A percentile compares a stretch with the other conserved stretches of the same genome.
Conservation (phyloP, 2,888 invertebrate genomes). For the Pasiphila rectangulata region DNA sequence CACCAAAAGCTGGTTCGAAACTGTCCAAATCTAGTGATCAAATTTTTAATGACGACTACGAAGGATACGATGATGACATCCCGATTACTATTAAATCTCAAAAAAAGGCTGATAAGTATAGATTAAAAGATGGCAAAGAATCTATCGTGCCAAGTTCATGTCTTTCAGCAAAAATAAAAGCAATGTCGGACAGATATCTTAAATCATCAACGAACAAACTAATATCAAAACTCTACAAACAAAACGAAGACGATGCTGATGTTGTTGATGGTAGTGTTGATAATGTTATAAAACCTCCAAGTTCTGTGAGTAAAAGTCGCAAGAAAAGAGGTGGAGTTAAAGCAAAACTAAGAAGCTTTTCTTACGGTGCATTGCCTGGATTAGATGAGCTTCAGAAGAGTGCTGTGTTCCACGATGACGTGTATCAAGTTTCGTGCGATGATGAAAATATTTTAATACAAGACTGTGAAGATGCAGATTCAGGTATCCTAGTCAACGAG, state of each 20-base stretch:
- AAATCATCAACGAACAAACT: slow-evolving; percentile 85
- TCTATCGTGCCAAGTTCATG: slow-evolving; percentile 81
- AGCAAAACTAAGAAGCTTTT: slow-evolving; percentile 85
- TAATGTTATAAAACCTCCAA: slow-evolving; percentile 55
- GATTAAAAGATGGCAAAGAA: slow-evolving; percentile 69
- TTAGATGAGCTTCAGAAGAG: slow-evolving; percentile 84
- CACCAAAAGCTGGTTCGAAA: slow-evolving; percentile 68
- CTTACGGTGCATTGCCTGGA: slow-evolving; percentile 87
- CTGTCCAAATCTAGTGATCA: slow-evolving; percentile 79
- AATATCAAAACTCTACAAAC: slow-evolving; percentile 84
- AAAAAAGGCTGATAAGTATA: slow-evolving; percentile 76
- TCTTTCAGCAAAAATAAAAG: slow-evolving; percentile 84
- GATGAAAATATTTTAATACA: slow-evolving; percentile 80
- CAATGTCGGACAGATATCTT: slow-evolving; percentile 87
- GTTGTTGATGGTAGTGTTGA: slow-evolving; percentile 49
- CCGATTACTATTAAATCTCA: slow-evolving; percentile 58
- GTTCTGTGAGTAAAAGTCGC: slow-evolving; percentile 56
- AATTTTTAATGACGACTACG: slow-evolving; percentile 77
- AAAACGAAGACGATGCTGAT: slow-evolving; percentile 60
- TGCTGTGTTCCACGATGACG: slow-evolving; percentile 83
- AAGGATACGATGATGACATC: slow-evolving; percentile 53
- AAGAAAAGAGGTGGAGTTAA: slow-evolving; percentile 70
- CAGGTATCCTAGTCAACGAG: slow-evolving; percentile 87
- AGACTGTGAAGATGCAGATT: slow-evolving; percentile 86
- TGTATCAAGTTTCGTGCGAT: slow-evolving; percentile 71